These are phyloP conservation scores for Polylopha cassiicola DNA, from an alignment of 2,888 invertebrate genomes.

Conservation along the genomic window DNA sequence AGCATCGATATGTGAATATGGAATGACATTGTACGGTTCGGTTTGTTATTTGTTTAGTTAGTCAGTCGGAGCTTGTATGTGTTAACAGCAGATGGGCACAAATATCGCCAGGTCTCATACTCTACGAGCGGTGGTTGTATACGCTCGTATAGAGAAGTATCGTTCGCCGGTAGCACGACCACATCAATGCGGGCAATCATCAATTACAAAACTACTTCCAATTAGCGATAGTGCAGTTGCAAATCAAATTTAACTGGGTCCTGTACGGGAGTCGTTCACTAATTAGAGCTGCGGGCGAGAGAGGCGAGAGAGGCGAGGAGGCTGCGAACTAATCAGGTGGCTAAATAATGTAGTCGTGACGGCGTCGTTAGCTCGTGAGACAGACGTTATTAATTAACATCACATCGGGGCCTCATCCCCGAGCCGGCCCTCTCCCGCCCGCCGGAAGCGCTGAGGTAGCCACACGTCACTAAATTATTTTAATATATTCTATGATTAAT, in stretches of 20 bases:
- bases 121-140: too few relatives aligned
- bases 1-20: constrained; percentile 39
- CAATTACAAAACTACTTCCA: constrained; percentile 63
- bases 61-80: constrained; percentile 43
- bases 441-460: constrained; percentile 28
- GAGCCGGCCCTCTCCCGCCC: constrained; percentile 26
- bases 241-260: constrained; percentile 65
- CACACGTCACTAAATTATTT: constrained; percentile 26
- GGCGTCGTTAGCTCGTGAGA: constrained; percentile 71
- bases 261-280: constrained; percentile 54
- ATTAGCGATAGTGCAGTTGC: constrained; percentile 69
- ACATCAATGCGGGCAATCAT: constrained; percentile 49
- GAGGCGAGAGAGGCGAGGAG: too few relatives aligned
- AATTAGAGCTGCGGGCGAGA: constrained; percentile 68
- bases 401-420: constrained; percentile 49
- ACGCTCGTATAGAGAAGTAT: background rate
- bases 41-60: constrained; percentile 59
- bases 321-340: constrained; percentile 73
- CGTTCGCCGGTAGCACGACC: constrained; percentile 26
- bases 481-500: too few relatives aligned
- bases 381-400: constrained; percentile 76
- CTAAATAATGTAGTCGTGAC: constrained; percentile 75
- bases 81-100: constrained; percentile 37
- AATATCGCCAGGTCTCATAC: too few relatives aligned
- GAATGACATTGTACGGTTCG: constrained; percentile 36